Evolutionary conservation across 2,113 vertebrate species (phyloP).

Genomic region (Corvus moneduloides): DNA sequence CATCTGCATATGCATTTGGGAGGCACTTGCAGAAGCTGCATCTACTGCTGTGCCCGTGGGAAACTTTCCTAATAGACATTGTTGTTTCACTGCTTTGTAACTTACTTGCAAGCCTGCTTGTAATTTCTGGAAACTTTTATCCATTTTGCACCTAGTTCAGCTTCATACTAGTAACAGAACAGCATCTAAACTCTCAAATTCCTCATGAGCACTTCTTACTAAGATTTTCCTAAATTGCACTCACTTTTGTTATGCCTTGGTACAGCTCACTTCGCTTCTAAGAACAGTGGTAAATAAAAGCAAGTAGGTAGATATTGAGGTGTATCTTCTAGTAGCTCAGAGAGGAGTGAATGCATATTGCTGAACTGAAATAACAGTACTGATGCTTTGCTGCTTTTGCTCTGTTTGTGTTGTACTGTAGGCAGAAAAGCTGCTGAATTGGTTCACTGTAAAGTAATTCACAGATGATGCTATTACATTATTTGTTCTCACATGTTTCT

Average conservation of each 20-base stretch:
- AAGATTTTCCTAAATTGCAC: not conserved
- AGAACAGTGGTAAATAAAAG: not conserved
- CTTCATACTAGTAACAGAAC: not conserved
- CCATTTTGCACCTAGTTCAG: not conserved
- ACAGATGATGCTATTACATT: not conserved
- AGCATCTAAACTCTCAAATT: not conserved
- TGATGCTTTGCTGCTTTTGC: not conserved
- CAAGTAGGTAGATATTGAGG: not conserved
- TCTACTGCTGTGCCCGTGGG: not conserved
- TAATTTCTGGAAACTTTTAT: not conserved
- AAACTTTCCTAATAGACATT: not conserved
- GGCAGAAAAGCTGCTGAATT: not conserved
- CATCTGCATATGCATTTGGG: not conserved
- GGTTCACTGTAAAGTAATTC: not conserved
- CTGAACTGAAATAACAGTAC: not conserved
- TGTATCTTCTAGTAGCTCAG: not conserved
- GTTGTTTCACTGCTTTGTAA: not conserved
- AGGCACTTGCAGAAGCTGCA: not conserved
- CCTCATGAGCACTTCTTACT: not conserved
- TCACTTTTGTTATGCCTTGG: not conserved
- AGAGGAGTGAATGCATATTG: not conserved
- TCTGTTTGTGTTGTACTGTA: not conserved
- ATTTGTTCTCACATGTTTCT: not conserved
- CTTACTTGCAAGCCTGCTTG: not conserved
- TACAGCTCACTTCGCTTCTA: not conserved